Conservation (phyloP, 2,113 vertebrate genomes). For the Lichenostomus cassidix region DNA sequence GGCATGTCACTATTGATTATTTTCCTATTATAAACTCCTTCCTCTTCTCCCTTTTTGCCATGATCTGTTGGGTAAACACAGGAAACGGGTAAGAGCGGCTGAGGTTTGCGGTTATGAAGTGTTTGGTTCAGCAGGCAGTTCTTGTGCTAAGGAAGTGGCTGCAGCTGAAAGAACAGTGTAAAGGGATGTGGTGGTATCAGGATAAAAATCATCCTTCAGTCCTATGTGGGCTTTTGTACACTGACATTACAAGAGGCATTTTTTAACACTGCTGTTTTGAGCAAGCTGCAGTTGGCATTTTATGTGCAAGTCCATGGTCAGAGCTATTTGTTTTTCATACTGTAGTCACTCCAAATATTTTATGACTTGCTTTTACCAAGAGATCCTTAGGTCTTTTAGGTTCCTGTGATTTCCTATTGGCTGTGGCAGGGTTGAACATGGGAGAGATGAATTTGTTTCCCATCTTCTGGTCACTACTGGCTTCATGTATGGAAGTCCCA, state of each 20-base stretch:
- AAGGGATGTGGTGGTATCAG: accelerated
- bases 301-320: not conserved
- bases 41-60: conserved; percentile 18
- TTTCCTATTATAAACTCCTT: conserved; percentile 54
- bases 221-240: accelerated
- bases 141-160: not conserved
- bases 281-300: not conserved
- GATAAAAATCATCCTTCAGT: not conserved
- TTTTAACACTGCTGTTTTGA: not conserved
- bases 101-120: not conserved
- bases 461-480: not conserved
- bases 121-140: not conserved
- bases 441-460: not conserved
- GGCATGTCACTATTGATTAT: conserved; percentile 59
- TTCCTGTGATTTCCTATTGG: not conserved
- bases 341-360: not conserved
- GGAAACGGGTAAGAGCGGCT: not conserved
- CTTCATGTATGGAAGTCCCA: accelerated
- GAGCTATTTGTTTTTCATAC: not conserved
- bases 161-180: not conserved
- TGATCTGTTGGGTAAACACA: conserved; percentile 53
- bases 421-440: not conserved
- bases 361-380: not conserved
- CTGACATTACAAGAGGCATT: not conserved
- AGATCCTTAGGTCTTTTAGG: not conserved